Evolutionary conservation across 1,140 invertebrate species (phyloP), one percentile per base, ranked within the genome.

Genomic region (Anthonomus grandis): DNA sequence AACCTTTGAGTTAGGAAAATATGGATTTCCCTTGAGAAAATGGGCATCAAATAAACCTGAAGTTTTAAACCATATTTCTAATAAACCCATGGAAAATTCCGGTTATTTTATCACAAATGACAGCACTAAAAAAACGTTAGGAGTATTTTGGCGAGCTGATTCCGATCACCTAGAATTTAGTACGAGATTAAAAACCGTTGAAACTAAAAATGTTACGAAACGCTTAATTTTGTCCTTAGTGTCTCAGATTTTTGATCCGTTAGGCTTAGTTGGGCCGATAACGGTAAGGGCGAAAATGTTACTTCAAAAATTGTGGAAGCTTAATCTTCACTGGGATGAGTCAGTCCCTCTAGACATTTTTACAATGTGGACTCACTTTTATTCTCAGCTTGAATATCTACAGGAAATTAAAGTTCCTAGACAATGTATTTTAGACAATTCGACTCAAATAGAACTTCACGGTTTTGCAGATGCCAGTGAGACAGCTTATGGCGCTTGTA

Each of bases 261-360:
- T 57, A 24, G 54, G 54, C 22, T 22, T 36, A 15, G 25, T 50
- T 15, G 56, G 66, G 13, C 76, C 75, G 10, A 27, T 73, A 3
- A 66, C 67, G 10, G 59, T 77, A 9, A 57, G 23, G n/a, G 64
- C 68, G 5, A 77, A 78, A 62, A 57, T 75, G 8, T 42, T 77
- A 2, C 59, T 78, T 19, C 75, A 79, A 67, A 49, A 62, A 19
- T 6, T 77, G 0, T 75, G 74, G 74, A 38, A 60, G 27, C 8
- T 3, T 17, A 53, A 67, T 15, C 21, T 69, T 9, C 60, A 64
- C 4, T 78, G 75, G 76, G 71, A 77, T 55, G 56, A 67, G 18
- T 4, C 0, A 13, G n/a, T 73, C 25, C 57, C 66, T 10, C n/a
- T n/a, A n/a, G n/a, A n/a, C n/a, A n/a, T n/a, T n/a, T n/a, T n/a